A percentile compares a stretch with the other conserved stretches of the same genome.
phyloP scores from a whole-genome alignment of 64 coral and sea anemone genomes.

The Orbicella faveolata region DNA sequence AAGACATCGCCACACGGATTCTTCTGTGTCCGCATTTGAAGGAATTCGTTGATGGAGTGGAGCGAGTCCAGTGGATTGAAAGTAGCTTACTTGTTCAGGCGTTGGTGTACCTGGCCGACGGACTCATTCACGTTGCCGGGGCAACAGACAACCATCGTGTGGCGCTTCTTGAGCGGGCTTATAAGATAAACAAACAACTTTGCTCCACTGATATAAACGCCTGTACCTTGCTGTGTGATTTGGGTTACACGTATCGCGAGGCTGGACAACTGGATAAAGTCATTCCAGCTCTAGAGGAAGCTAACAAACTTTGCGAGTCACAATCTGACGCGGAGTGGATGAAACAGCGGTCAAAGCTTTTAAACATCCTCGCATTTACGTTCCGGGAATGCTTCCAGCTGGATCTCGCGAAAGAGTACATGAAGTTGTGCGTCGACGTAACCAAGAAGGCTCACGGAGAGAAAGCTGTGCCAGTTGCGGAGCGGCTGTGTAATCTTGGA shows the following conservation, averaged over 20 bases:
- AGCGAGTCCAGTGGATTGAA: background rate
- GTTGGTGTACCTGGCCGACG: conserved; percentile 64
- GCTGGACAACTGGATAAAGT: conserved; percentile 63
- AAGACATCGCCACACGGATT: conserved; percentile 57
- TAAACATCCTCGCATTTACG: conserved; percentile 67
- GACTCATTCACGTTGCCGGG: conserved; percentile 55
- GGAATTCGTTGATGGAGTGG: conserved; percentile 40
- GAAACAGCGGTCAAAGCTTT: conserved; percentile 41
- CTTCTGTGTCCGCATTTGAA: conserved; percentile 78
- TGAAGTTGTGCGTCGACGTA: conserved; percentile 58
- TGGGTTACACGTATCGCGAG: conserved; percentile 83
- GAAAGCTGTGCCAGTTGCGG: conserved; percentile 45
- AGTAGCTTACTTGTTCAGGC: conserved; percentile 22
- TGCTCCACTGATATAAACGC: conserved; percentile 7
- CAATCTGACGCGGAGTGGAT: conserved; percentile 40
- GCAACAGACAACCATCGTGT: conserved; percentile 46
- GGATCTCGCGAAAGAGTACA: conserved; percentile 76
- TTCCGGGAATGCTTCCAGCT: conserved; percentile 74
- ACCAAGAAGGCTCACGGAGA: conserved; percentile 57
- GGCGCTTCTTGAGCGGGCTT: conserved; percentile 33
- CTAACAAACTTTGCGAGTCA: conserved; percentile 41
- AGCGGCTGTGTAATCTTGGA: conserved; percentile 82
- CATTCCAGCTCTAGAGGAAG: conserved; percentile 69
- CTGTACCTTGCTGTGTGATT: conserved; percentile 58
- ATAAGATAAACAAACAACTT: conserved; percentile 34